phyloP scores from a whole-genome alignment of 2,797 vertebrate species.

The Phoebastria nigripes region DNA sequence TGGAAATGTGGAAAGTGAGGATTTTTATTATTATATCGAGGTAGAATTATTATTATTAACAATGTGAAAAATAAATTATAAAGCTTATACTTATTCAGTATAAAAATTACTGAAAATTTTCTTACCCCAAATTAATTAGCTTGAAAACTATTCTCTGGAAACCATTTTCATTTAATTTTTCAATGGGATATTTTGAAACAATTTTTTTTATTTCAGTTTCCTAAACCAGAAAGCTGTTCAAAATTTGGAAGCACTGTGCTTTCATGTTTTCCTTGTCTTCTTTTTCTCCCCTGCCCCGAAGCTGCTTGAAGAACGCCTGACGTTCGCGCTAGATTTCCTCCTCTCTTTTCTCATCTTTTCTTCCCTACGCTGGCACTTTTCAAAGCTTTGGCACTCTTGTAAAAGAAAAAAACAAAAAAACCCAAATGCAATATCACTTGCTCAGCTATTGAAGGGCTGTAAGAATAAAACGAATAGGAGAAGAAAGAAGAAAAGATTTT shows the following conservation, averaged over 20 bases:
- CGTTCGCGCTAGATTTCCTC: rapidly evolving
- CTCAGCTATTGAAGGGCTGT: not conserved
- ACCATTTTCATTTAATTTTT: not conserved
- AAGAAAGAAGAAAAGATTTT: not conserved
- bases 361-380: not conserved
- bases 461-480: not conserved
- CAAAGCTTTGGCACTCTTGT: not conserved
- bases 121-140: not conserved
- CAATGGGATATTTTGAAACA: not conserved
- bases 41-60: not conserved
- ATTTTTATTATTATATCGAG: not conserved
- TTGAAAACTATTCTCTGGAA: not conserved
- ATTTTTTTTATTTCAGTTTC: not conserved
- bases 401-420: not conserved
- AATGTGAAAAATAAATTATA: not conserved
- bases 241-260: not conserved
- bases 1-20: not conserved
- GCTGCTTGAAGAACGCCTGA: not conserved
- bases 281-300: not conserved
- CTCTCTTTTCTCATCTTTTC: not conserved
- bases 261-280: not conserved
- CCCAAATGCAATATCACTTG: not conserved
- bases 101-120: not conserved
- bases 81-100: not conserved
- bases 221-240: not conserved